phyloP scores from a whole-genome alignment of 2,888 invertebrate genomes.

The Polydrusus tereticollis region DNA sequence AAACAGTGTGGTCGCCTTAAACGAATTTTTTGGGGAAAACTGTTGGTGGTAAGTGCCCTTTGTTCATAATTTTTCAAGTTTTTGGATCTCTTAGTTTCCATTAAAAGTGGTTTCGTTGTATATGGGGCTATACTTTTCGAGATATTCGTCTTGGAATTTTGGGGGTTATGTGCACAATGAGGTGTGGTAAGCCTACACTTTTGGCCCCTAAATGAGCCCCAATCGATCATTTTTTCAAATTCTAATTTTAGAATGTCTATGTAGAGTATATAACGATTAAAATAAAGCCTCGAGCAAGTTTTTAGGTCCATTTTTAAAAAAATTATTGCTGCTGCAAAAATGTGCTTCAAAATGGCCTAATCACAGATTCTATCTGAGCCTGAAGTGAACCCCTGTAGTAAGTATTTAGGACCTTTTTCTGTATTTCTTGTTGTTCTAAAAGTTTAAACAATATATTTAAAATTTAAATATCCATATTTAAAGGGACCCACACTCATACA shows the following conservation, averaged over 20 bases:
- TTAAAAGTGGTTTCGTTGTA: neutral
- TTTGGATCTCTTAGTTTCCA: constrained; percentile 1
- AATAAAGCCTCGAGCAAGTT: constrained; percentile 11
- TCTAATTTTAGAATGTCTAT: constrained; percentile 8
- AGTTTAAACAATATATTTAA: constrained; percentile 14
- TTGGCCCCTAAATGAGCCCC: constrained; percentile 27
- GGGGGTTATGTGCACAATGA: constrained; percentile 49
- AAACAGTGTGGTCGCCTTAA: constrained; percentile 33
- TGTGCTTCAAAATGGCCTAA: constrained; percentile 33
- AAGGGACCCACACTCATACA: constrained; percentile 32
- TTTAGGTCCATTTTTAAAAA: neutral
- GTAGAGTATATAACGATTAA: neutral
- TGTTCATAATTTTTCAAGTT: neutral
- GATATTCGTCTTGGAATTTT: constrained; percentile 33
- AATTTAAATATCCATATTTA: constrained; percentile 42
- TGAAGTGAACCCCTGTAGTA: neutral
- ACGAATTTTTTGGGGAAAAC: constrained; percentile 18
- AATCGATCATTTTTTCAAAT: constrained; percentile 3
- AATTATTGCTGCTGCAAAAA: constrained; percentile 15
- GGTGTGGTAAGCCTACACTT: constrained; percentile 41
- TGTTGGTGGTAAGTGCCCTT: constrained; percentile 38
- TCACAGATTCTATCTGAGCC: neutral
- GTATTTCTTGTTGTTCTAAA: neutral
- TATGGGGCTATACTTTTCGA: constrained; percentile 26
- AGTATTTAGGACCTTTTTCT: neutral